Conservation (phyloP, 2,797 vertebrate species). For the Pseudotriccus pelzelni region DNA sequence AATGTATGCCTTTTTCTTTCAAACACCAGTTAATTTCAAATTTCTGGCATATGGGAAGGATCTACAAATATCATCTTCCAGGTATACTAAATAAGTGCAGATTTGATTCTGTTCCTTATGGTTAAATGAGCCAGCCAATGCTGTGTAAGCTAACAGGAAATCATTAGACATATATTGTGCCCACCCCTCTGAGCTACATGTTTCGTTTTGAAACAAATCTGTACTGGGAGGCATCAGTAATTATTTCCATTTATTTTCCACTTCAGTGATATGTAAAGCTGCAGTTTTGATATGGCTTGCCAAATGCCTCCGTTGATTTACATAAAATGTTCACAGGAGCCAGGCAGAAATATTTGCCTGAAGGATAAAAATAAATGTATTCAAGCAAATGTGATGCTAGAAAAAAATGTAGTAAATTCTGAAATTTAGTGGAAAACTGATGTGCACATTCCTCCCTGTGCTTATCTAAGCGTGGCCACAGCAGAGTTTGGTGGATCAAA, state of each 20-base stretch:
- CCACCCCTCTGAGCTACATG: not conserved
- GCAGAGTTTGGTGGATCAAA: not conserved
- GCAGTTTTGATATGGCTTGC: slow-evolving; percentile 46
- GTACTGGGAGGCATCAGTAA: slow-evolving; percentile 34
- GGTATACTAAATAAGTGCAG: not conserved
- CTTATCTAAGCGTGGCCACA: not conserved
- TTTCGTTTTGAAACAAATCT: slow-evolving; percentile 29
- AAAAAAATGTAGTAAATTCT: not conserved
- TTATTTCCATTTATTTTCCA: slow-evolving; percentile 57
- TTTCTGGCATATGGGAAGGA: not conserved
- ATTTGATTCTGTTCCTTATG: not conserved
- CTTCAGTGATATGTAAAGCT: slow-evolving; percentile 52
- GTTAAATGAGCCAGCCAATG: not conserved
- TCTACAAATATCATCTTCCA: not conserved
- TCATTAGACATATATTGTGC: not conserved
- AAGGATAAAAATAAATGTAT: slow-evolving; percentile 56
- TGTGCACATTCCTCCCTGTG: not conserved
- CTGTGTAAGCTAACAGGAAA: not conserved
- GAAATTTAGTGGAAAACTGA: not conserved
- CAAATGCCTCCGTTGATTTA: slow-evolving; percentile 49
- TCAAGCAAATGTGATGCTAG: slow-evolving; percentile 24
- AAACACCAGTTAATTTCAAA: not conserved
- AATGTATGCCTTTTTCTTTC: not conserved
- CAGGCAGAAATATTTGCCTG: slow-evolving; percentile 57
- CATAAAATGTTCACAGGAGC: slow-evolving; percentile 42